A percentile compares a stretch with the other conserved stretches of the same genome.
Conservation (phyloP, 2,113 vertebrate species). For the Parotia lawesii region DNA sequence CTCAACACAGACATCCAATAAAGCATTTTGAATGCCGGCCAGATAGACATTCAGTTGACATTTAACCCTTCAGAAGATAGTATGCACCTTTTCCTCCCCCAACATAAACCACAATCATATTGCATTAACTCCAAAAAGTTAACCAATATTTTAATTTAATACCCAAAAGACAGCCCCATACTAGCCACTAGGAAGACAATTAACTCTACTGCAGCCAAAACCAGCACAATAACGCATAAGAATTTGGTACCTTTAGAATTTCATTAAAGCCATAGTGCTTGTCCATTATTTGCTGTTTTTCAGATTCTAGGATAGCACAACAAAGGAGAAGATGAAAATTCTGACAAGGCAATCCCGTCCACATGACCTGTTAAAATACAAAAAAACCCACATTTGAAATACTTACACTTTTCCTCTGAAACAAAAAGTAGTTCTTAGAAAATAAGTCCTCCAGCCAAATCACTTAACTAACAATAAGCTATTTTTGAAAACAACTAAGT, state of each 20-base stretch:
- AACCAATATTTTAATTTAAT: not conserved
- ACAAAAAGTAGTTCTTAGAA: not conserved
- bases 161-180: not conserved
- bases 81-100: not conserved
- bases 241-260: slow-evolving; percentile 87
- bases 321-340: slow-evolving; percentile 96
- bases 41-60: not conserved
- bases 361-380: slow-evolving; percentile 85
- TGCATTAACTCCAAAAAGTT: not conserved
- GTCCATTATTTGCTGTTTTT: slow-evolving; percentile 96
- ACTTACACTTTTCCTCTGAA: not conserved
- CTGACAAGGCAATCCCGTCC: slow-evolving; percentile 91
- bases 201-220: not conserved
- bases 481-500: not conserved
- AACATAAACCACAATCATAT: not conserved
- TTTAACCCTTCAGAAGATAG: not conserved
- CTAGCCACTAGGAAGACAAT: not conserved
- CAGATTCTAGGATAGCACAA: slow-evolving; percentile 93
- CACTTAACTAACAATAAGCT: not conserved
- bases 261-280: slow-evolving; percentile 94
- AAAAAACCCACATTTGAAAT: not conserved
- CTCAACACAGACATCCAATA: not conserved
- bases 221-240: not conserved
- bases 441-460: not conserved
- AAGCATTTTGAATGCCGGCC: not conserved